Percentiles rank a stretch among this genome's conserved stretches.
These are phyloP conservation scores for Pentalonia nigronervosa DNA, from an alignment of 1,140 invertebrate species.

Conservation along the genomic window DNA sequence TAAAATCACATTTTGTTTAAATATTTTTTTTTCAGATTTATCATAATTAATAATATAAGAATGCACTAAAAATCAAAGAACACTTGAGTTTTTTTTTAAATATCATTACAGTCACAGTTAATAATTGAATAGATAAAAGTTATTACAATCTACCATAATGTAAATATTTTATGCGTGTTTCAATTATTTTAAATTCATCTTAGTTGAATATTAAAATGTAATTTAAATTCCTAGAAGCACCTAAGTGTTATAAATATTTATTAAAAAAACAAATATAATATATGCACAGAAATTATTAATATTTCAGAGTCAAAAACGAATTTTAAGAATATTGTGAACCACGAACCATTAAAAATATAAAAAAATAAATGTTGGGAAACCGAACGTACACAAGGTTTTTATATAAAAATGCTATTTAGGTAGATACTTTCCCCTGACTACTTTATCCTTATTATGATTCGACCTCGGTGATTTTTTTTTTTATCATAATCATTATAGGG, in stretches of 20 bases:
- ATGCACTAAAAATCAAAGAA: background rate
- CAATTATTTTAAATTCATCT: constrained; percentile 4
- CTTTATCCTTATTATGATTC: background rate
- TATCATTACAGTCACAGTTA: background rate
- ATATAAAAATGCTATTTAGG: background rate
- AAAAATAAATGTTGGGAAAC: background rate
- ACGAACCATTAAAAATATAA: background rate
- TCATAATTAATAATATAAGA: background rate
- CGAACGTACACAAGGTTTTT: background rate
- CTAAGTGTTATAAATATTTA: background rate
- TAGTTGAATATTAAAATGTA: background rate
- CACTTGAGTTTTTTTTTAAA: background rate
- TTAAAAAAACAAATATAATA: background rate
- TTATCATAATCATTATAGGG: background rate
- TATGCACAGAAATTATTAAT: background rate
- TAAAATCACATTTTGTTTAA: background rate
- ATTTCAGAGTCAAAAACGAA: background rate
- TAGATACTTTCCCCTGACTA: background rate
- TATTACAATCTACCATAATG: background rate
- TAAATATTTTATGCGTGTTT: background rate
- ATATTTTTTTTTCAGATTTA: background rate
- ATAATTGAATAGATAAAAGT: background rate
- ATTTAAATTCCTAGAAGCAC: constrained; percentile 1
- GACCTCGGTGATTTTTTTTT: background rate
- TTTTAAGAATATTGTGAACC: background rate